Evolutionary conservation across 2,888 invertebrate species (phyloP).

Genomic region (Heteromurus nitidus): DNA sequence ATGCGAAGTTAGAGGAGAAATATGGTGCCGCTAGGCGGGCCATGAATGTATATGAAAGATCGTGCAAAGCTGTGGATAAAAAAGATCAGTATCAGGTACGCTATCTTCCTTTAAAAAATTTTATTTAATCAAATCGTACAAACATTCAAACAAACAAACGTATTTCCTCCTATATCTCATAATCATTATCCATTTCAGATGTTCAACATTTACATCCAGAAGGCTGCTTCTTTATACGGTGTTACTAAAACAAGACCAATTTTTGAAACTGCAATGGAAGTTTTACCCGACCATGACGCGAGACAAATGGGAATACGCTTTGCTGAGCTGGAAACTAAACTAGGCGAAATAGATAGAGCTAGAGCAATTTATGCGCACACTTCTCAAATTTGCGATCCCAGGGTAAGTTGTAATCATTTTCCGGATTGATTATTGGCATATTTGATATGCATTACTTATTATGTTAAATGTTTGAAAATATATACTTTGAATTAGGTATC

Average conservation of each 20-base stretch:
- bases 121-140: too few species aligned
- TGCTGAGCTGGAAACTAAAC: slow-evolving; percentile 97
- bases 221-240: slow-evolving; percentile 98
- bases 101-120: background rate
- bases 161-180: background rate
- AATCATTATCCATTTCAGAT: slow-evolving; percentile 78
- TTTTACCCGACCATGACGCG: slow-evolving; percentile 90
- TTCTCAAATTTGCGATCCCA: slow-evolving; percentile 99
- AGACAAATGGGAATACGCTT: slow-evolving; percentile 97
- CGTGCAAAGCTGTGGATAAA: slow-evolving; percentile 92
- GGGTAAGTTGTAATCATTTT: slow-evolving; percentile 82
- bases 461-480: slow-evolving; percentile 17
- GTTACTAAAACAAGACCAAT: slow-evolving; percentile 97
- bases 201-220: slow-evolving; percentile 98
- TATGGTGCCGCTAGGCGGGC: slow-evolving; percentile 98
- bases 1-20: slow-evolving; percentile 98
- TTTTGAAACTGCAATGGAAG: slow-evolving; percentile 98
- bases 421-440: background rate
- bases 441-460: background rate
- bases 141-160: too few species aligned
- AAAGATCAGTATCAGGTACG: slow-evolving; percentile 93
- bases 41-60: slow-evolving; percentile 99
- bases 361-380: slow-evolving; percentile 98
- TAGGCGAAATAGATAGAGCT: slow-evolving; percentile 98
- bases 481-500: slow-evolving; percentile 78